Evolutionary conservation across 1,140 invertebrate genomes (phyloP).

Genomic region (Dendroctonus valens): DNA sequence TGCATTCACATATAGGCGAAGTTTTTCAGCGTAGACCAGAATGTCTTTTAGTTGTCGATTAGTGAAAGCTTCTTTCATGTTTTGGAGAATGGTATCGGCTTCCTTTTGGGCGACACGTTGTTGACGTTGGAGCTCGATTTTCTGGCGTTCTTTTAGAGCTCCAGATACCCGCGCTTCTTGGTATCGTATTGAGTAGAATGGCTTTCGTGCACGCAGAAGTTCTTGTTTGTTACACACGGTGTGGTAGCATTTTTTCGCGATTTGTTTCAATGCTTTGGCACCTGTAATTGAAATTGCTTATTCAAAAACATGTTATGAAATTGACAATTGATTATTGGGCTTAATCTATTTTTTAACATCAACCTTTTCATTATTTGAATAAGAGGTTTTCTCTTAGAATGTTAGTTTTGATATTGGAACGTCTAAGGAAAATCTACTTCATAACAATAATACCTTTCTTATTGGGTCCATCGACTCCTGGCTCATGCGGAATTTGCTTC

Average conservation of each 20-base stretch:
- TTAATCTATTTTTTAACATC: too few species aligned
- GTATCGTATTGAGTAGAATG: conserved; percentile 57
- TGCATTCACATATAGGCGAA: conserved; percentile 42
- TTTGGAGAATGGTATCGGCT: conserved; percentile 51
- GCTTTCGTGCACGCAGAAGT: conserved; percentile 54
- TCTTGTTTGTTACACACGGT: conserved; percentile 49
- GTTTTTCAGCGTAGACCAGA: conserved; percentile 49
- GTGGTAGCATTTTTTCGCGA: conserved; percentile 52
- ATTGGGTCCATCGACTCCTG: conserved; percentile 53
- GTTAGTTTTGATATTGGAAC: too few species aligned
- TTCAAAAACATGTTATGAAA: too few species aligned
- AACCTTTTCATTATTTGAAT: too few species aligned
- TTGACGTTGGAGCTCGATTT: conserved; percentile 50
- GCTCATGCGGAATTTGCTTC: conserved; percentile 50
- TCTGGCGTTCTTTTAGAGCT: conserved; percentile 48
- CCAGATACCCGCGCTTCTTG: conserved; percentile 54
- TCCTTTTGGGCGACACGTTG: conserved; percentile 51
- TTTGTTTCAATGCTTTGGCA: conserved; percentile 46
- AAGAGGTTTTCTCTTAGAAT: too few species aligned
- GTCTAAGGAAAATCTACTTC: too few species aligned
- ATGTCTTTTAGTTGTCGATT: conserved; percentile 47
- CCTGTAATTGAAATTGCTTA: too few species aligned
- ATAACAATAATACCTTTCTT: conserved; percentile 43
- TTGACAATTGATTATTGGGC: too few species aligned
- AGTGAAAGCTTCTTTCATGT: conserved; percentile 51